Evolutionary conservation across 2,113 vertebrate species (phyloP).

Genomic region (Polyodon spathula): DNA sequence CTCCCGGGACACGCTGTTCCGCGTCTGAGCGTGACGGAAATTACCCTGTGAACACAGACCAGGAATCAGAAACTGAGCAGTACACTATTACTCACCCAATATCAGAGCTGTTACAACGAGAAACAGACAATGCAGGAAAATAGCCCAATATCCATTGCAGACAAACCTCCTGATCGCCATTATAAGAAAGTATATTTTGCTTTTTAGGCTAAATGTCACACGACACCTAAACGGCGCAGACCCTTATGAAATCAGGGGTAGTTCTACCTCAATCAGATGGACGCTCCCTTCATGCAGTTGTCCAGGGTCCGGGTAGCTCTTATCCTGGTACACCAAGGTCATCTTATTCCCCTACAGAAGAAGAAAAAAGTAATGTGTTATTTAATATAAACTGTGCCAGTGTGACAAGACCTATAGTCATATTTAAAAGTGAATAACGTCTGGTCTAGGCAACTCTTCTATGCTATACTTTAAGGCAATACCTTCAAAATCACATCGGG

Average conservation of each 20-base stretch:
- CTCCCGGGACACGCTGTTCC: conserved; percentile 80
- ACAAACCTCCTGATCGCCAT: too few species aligned
- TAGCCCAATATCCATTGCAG: too few species aligned
- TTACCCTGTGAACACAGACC: conserved; percentile 69
- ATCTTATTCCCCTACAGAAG: conserved; percentile 84
- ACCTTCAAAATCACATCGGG: conserved; percentile 87
- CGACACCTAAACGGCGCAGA: too few species aligned
- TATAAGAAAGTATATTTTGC: too few species aligned
- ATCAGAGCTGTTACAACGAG: too few species aligned
- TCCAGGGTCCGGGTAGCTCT: conserved; percentile 62
- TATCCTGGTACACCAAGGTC: conserved; percentile 81
- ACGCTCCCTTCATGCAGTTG: conserved; percentile 59
- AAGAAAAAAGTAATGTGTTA: neutral
- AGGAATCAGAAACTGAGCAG: neutral
- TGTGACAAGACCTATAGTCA: too few species aligned
- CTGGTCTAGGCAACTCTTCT: too few species aligned
- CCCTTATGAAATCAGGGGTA: too few species aligned
- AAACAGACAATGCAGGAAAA: neutral
- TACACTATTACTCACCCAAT: too few species aligned
- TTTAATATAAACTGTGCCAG: too few species aligned
- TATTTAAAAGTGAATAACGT: neutral
- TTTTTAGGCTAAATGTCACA: too few species aligned
- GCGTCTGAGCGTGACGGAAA: conserved; percentile 81
- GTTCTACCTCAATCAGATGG: conserved; percentile 80
- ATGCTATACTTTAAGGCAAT: too few species aligned